Base-by-base conservation (phyloP, 2,797 vertebrate genomes). In the Esox lucius region DNA sequence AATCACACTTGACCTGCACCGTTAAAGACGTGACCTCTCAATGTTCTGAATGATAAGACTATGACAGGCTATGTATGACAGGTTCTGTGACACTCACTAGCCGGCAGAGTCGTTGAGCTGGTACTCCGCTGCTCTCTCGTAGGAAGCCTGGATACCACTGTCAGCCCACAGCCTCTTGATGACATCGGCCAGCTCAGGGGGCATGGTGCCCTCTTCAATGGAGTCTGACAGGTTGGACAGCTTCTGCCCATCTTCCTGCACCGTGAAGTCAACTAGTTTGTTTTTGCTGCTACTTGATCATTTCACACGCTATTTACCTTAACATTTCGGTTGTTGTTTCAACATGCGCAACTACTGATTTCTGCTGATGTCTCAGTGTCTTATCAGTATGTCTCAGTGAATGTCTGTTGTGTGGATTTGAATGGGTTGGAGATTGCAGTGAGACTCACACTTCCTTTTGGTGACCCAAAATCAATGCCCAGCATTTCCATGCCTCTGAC, bases 31-130 rank as follows among this genome's bases (percentile, higher is more conserved):
- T 61, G 22, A 61, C 9, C 42, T 46, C 42, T 46, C 11, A 11
- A 46, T 24, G 56, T 26, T 12, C 24, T 13, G 7, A 24, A 22
- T 24, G 22, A 61, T 6, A 9, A 24, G 11, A 24, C 22, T 61
- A 24, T 59, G 19, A 61, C 56, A 24, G 56, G 22, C 24, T 39
- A 39, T 8, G 35, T 39, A 8, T 8, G 5, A 2, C 33, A 12
- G 16, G 12, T 68, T 26, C 26, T 49, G 48, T 53, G 35, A 65
- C 65, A 93, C 97, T 97, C 91, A 99, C 97, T 98, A 99, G 4
- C 96, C 88, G 0, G 97, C 97, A 0, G 97, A 99, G 90, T 98
- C 97, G 26, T 98, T 99, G 78, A 99, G 95, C 85, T 99, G 97
- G 83, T 93, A 99, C 89, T 99, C 97, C 5, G 97, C 95, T 5